Evolutionary conservation across 2,797 vertebrate genomes (phyloP).

Genomic region (Myotis vivesi): DNA sequence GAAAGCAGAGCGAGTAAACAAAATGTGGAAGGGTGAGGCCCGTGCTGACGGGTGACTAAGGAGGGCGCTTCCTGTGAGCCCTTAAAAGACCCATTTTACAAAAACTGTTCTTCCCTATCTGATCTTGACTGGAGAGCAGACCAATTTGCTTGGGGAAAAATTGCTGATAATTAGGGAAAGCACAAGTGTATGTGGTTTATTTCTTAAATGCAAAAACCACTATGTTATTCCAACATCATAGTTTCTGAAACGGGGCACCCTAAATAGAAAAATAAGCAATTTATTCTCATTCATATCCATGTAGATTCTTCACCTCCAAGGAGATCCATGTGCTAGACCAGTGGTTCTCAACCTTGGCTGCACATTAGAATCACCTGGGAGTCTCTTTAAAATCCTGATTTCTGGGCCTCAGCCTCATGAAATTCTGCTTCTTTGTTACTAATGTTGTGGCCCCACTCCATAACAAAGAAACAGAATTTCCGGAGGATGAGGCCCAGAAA

Average conservation of each 20-base stretch:
- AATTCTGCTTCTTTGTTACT: too few relatives aligned
- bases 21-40: constrained; percentile 77
- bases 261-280: neutral
- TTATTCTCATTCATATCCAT: neutral
- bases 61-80: constrained; percentile 74
- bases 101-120: constrained; percentile 18
- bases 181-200: neutral
- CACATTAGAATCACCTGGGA: too few relatives aligned
- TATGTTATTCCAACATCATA: neutral
- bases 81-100: constrained; percentile 3
- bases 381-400: too few relatives aligned
- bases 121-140: constrained; percentile 11
- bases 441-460: too few relatives aligned
- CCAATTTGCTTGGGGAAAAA: neutral
- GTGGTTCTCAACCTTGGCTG: too few relatives aligned
- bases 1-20: constrained; percentile 77
- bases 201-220: constrained; percentile 3
- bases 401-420: too few relatives aligned
- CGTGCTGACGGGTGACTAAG: constrained; percentile 68
- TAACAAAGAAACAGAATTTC: too few relatives aligned
- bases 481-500: too few relatives aligned
- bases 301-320: neutral
- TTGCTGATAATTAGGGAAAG: constrained; percentile 33
- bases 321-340: neutral
- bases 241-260: neutral